A percentile compares a stretch with the other conserved stretches of the same genome.
Conservation (phyloP, 92 coral and sea anemone species). For the Galaxea fascicularis region DNA sequence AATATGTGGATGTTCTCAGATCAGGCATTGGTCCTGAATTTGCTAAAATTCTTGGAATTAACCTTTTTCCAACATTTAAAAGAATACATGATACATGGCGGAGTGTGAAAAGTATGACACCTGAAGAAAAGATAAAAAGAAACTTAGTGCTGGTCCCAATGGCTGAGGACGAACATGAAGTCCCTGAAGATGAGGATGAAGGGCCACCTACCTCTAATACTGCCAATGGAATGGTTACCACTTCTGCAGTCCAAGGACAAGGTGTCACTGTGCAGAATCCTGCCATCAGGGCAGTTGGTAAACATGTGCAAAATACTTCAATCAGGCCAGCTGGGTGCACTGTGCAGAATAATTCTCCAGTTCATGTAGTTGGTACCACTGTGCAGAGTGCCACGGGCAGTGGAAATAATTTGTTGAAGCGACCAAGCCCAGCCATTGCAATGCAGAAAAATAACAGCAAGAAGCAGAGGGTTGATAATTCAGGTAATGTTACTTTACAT, state of each 20-base stretch:
- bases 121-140: neutral
- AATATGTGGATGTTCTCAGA: constrained; percentile 36
- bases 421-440: neutral
- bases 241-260: neutral
- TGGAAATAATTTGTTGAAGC: constrained; percentile 8
- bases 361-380: neutral
- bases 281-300: neutral
- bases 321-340: neutral
- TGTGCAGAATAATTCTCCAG: neutral
- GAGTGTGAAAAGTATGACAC: neutral
- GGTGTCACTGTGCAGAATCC: neutral
- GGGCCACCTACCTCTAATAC: neutral
- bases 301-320: neutral
- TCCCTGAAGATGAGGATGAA: constrained; percentile 22
- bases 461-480: constrained; percentile 20
- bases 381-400: neutral
- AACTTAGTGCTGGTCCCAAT: neutral
- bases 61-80: constrained; percentile 45
- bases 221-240: neutral
- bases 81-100: constrained; percentile 36
- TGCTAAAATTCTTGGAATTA: constrained; percentile 40
- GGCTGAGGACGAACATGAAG: constrained; percentile 20
- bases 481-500: constrained; percentile 26
- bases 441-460: neutral
- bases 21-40: constrained; percentile 35